Evolutionary conservation across 2,888 invertebrate species (phyloP).

Genomic region (Meloe dianella): DNA sequence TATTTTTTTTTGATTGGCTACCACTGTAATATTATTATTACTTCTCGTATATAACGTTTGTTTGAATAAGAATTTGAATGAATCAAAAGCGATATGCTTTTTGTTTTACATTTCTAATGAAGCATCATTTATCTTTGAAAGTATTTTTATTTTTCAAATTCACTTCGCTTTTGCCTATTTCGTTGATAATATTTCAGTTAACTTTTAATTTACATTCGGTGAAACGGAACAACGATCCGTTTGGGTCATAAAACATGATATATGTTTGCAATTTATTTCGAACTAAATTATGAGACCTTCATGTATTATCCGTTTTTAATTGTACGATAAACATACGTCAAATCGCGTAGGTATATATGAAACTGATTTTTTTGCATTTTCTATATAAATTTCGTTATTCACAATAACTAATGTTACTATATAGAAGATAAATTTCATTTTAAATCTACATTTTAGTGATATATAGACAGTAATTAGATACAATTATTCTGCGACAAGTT

Average conservation of each 20-base stretch:
- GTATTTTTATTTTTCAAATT: neutral
- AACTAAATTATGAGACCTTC: constrained; percentile 36
- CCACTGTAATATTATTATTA: neutral
- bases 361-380: neutral
- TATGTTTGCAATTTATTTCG: constrained; percentile 37
- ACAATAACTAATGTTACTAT: neutral
- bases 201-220: constrained; percentile 31
- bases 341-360: constrained; percentile 16
- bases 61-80: neutral
- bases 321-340: constrained; percentile 38
- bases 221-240: constrained; percentile 31
- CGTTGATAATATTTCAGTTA: constrained; percentile 19
- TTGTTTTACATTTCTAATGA: neutral
- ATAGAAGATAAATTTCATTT: too few species aligned
- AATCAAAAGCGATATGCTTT: neutral
- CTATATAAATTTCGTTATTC: neutral
- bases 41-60: neutral
- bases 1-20: neutral
- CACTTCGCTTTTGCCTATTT: constrained; percentile 3
- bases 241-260: constrained; percentile 38
- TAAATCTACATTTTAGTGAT: too few species aligned
- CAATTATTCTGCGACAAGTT: too few species aligned
- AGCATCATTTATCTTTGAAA: neutral
- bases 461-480: too few species aligned
- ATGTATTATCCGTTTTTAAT: constrained; percentile 43